phyloP scores from a whole-genome alignment of 2,797 vertebrate genomes.

The Ficedula albicollis region DNA sequence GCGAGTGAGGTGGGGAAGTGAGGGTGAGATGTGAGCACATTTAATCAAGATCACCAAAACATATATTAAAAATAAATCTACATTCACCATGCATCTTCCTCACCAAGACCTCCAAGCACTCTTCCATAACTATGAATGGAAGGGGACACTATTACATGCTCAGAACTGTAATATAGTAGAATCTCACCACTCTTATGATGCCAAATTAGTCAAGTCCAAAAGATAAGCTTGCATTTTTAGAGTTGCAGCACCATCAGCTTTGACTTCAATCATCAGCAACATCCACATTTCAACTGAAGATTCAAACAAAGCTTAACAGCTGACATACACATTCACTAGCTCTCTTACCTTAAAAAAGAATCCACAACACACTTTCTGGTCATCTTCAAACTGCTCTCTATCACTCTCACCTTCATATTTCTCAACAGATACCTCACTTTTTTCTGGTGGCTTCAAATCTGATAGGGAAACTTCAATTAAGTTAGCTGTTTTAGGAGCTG shows the following conservation, averaged over 20 bases:
- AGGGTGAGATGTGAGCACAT: not conserved
- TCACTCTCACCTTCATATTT: constrained; percentile 73
- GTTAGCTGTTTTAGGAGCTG: constrained; percentile 78
- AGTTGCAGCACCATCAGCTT: not conserved
- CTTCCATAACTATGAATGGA: not conserved
- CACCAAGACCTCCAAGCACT: not conserved
- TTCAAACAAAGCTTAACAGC: not conserved
- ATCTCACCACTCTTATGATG: not conserved
- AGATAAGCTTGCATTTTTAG: not conserved
- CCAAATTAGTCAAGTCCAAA: not conserved
- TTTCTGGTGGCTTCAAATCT: constrained; percentile 85
- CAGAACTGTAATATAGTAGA: not conserved
- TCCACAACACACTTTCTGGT: constrained; percentile 91
- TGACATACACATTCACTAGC: not conserved
- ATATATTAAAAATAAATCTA: not conserved
- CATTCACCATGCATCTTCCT: not conserved
- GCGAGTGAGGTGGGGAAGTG: not conserved
- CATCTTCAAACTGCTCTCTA: constrained; percentile 82
- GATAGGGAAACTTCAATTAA: constrained; percentile 94
- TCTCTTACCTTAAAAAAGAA: constrained; percentile 96
- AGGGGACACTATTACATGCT: not conserved
- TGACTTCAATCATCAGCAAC: not conserved
- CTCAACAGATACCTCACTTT: constrained; percentile 78
- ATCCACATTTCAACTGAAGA: not conserved
- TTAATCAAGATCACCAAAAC: not conserved